Conservation (phyloP, 1,140 invertebrate species). For the Wiebesia pumilae region DNA sequence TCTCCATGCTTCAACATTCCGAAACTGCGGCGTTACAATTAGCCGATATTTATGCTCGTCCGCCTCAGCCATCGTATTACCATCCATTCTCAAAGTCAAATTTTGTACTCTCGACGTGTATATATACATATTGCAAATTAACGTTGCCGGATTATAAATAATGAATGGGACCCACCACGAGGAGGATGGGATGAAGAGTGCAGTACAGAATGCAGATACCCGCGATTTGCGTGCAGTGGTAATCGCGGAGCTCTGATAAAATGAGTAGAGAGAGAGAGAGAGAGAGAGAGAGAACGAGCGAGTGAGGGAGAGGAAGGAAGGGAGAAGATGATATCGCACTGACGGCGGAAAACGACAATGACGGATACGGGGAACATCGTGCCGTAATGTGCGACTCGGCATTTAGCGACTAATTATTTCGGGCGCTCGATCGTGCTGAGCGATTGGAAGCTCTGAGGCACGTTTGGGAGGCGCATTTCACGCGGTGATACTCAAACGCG, state of each 20-base stretch:
- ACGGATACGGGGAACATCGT: conserved; percentile 7
- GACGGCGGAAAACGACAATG: background rate
- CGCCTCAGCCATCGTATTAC: background rate
- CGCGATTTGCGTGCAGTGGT: background rate
- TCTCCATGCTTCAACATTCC: background rate
- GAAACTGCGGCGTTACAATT: conserved; percentile 1
- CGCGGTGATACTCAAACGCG: background rate
- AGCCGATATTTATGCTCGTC: background rate
- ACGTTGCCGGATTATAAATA: conserved; percentile 34
- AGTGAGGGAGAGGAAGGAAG: background rate
- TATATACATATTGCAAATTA: conserved; percentile 13
- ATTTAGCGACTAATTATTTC: conserved; percentile 46
- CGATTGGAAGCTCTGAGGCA: conserved; percentile 14
- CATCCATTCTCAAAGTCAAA: conserved; percentile 33
- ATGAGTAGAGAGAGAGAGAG: background rate
- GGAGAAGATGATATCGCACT: background rate
- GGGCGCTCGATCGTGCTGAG: conserved; percentile 27
- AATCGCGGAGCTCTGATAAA: no score
- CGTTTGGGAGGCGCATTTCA: background rate
- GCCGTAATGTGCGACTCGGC: background rate
- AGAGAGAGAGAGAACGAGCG: background rate
- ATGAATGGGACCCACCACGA: background rate
- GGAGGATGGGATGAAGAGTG: background rate
- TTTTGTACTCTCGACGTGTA: background rate
- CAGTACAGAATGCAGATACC: background rate